phyloP scores from a whole-genome alignment of 1,140 invertebrate species.

The Ptiloglossa arizonensis region DNA sequence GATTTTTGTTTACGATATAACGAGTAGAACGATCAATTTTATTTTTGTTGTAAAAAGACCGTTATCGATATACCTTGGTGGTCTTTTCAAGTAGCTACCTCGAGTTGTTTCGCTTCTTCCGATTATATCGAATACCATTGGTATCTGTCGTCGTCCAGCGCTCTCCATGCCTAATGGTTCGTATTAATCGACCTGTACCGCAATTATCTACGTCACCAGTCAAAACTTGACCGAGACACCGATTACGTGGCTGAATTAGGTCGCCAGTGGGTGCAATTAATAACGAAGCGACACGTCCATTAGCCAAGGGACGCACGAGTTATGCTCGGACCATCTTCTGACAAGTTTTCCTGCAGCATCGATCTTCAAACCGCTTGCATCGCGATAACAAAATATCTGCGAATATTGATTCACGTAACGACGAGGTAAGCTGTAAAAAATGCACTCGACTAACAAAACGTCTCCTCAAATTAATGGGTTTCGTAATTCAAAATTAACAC shows the following conservation, averaged over 20 bases:
- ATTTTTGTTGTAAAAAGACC: slow-evolving; percentile 44
- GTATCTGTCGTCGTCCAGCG: slow-evolving; percentile 54
- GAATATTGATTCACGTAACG: slow-evolving; percentile 39
- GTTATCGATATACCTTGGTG: slow-evolving; percentile 56
- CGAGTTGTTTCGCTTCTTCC: slow-evolving; percentile 24
- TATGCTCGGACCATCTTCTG: slow-evolving; percentile 11
- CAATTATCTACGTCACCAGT: slow-evolving; percentile 58
- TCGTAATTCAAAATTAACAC: slow-evolving; percentile 17
- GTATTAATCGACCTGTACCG: slow-evolving; percentile 58
- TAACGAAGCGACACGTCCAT: slow-evolving; percentile 64
- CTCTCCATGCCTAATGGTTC: slow-evolving; percentile 61
- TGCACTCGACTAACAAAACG: background rate
- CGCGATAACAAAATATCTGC: slow-evolving; percentile 29
- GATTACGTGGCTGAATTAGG: slow-evolving; percentile 63
- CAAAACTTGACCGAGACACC: slow-evolving; percentile 59
- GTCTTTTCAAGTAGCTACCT: slow-evolving; percentile 47
- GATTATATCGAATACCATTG: slow-evolving; percentile 54
- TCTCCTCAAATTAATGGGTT: slow-evolving; percentile 21
- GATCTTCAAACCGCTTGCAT: slow-evolving; percentile 15
- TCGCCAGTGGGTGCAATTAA: slow-evolving; percentile 60
- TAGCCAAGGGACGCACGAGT: slow-evolving; percentile 39
- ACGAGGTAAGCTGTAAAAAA: background rate
- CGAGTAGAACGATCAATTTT: slow-evolving; percentile 21
- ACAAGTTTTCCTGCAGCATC: slow-evolving; percentile 21
- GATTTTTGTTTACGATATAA: slow-evolving; percentile 16